Evolutionary conservation across 2,113 vertebrate genomes (phyloP), one percentile per base, ranked within the genome.

Genomic region (Proteles cristata): DNA sequence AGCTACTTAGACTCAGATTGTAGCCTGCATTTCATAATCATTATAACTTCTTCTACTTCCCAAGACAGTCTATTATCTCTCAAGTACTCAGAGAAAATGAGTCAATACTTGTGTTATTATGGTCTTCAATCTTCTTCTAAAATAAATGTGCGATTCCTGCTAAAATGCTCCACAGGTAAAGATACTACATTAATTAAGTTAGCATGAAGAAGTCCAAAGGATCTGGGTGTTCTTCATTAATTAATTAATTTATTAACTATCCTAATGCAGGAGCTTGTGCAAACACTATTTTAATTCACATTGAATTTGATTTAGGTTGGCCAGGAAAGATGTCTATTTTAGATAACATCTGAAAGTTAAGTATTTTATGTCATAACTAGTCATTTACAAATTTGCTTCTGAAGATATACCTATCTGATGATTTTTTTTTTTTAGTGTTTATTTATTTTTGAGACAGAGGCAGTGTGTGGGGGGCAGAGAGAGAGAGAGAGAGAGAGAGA

Each of bases 31-130:
- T 97, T 96, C 26, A 69, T 63, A 96, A 91, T 66, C 48, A 71
- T 39, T 92, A 66, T 96, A 63, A 86, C 7, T 92, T 92, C 45
- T 94, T 96, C 87, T 61, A 48, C n/a, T 93, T 89, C 73, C 96
- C 11, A 69, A 33, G 61, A 83, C 1, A 89, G 77, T 94, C 85
- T 16, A 31, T 93, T 92, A 89, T 93, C 39, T 89, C 95, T 92
- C 79, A 92, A 83, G 66, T 73, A 58, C 23, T 68, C 33, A 86
- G 28, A 89, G 43, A 96, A 96, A 93, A 77, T 83, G 16, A 82
- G 73, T 86, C 61, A 90, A 92, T 90, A 93, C 9, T 73, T 92
- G 50, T 61, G 88, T 83, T 66, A 74, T 89, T 39, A 74, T 61
- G 48, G 26, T 65, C 28, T 28, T 92, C 39, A 82, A 53, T 48